A percentile compares a stretch with the other conserved stretches of the same genome.
phyloP scores from a whole-genome alignment of 2,888 invertebrate species.

The Crossocerus cetratus region DNA sequence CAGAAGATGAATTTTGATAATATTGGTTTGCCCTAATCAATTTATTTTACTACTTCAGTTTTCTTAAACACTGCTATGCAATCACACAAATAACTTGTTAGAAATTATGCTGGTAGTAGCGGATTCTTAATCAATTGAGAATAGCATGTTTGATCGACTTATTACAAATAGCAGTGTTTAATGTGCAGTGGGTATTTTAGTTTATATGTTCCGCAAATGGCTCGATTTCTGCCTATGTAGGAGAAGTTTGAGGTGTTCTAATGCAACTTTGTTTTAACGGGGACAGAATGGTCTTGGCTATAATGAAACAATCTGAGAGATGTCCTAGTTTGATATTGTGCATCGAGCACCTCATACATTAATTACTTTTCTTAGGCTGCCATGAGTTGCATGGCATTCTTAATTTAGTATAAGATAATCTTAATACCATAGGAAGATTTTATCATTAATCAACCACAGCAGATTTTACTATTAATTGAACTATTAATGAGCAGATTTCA shows the following conservation, averaged over 20 bases:
- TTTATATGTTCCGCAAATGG: constrained; percentile 48
- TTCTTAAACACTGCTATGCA: constrained; percentile 65
- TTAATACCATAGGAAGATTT: constrained; percentile 60
- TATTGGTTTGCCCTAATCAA: constrained; percentile 76
- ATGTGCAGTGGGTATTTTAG: constrained; percentile 58
- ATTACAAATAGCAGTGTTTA: constrained; percentile 64
- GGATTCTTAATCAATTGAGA: not conserved
- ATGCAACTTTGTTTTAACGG: constrained; percentile 32
- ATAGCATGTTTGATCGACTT: not conserved
- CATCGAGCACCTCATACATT: constrained; percentile 48
- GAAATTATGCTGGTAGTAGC: not conserved
- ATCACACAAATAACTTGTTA: not conserved
- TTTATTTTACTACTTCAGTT: constrained; percentile 72
- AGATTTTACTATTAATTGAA: constrained; percentile 44
- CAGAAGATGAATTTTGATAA: constrained; percentile 74
- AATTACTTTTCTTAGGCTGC: constrained; percentile 50
- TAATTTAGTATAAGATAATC: constrained; percentile 36
- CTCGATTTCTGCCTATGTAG: constrained; percentile 53
- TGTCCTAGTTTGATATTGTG: constrained; percentile 7
- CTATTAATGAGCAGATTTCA: constrained; percentile 67
- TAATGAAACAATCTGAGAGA: not conserved
- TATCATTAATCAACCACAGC: constrained; percentile 39
- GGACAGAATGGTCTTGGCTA: not conserved
- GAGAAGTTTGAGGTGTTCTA: constrained; percentile 50
- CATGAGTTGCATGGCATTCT: constrained; percentile 63